phyloP scores from a whole-genome alignment of 2,888 invertebrate species.

The Noctuana brunneofusca region DNA sequence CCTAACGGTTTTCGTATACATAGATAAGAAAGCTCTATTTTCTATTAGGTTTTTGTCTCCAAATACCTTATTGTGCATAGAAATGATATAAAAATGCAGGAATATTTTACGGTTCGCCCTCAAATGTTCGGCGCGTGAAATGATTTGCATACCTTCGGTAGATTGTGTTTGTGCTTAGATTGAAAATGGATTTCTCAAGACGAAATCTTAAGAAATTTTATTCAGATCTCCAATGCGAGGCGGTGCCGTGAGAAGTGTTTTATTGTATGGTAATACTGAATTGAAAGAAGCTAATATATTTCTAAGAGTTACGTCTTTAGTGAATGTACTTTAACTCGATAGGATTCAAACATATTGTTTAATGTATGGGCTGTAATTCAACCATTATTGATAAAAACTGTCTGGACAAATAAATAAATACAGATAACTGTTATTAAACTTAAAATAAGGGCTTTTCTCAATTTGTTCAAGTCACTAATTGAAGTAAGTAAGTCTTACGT shows the following conservation, averaged over 20 bases:
- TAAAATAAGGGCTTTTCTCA: too few species aligned
- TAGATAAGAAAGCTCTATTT: not conserved
- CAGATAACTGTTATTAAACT: too few species aligned
- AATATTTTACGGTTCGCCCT: conserved; percentile 22
- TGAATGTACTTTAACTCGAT: conserved; percentile 4
- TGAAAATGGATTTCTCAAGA: conserved; percentile 30
- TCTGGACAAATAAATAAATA: too few species aligned
- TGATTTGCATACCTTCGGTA: conserved; percentile 32
- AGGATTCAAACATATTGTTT: too few species aligned
- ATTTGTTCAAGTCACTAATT: too few species aligned
- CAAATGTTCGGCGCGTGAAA: conserved; percentile 29
- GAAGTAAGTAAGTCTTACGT: too few species aligned
- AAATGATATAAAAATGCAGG: conserved; percentile 23
- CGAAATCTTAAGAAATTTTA: conserved; percentile 37
- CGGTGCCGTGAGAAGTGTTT: conserved; percentile 15
- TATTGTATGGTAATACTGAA: conserved; percentile 10
- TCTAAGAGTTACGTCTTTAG: conserved; percentile 7
- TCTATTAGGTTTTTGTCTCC: not conserved
- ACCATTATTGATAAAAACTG: too few species aligned
- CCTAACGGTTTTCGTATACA: too few species aligned
- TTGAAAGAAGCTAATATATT: conserved; percentile 22
- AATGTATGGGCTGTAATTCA: too few species aligned
- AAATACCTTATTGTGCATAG: conserved; percentile 13
- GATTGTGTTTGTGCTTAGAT: conserved; percentile 30
- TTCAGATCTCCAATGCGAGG: conserved; percentile 14